These are phyloP conservation scores for Homalodisca vitripennis DNA, from an alignment of 1,140 invertebrate genomes.

Conservation along the genomic window DNA sequence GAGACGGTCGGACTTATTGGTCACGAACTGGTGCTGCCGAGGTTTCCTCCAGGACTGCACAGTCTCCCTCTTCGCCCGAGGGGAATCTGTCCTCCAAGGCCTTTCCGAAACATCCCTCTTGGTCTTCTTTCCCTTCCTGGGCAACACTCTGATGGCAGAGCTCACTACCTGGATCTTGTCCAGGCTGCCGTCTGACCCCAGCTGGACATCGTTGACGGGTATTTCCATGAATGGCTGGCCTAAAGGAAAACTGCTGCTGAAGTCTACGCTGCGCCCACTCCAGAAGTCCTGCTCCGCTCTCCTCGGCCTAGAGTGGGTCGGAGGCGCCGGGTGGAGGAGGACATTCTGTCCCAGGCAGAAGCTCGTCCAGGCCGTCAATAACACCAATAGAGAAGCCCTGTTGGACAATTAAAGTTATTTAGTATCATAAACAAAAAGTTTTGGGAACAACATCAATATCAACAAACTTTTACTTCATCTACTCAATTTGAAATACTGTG, in stretches of 20 bases:
- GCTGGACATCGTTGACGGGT: neutral
- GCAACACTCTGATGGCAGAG: neutral
- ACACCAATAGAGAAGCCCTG: too few relatives aligned
- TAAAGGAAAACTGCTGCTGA: too few relatives aligned
- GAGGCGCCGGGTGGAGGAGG: too few relatives aligned
- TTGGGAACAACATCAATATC: too few relatives aligned
- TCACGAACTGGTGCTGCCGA: conserved; percentile 32
- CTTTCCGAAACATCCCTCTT: neutral
- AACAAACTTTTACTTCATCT: too few relatives aligned
- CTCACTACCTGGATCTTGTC: neutral
- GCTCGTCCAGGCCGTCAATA: too few relatives aligned
- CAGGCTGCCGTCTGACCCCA: neutral
- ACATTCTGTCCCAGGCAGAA: too few relatives aligned
- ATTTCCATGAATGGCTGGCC: neutral
- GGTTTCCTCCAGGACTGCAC: conserved; percentile 29
- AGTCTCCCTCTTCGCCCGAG: neutral
- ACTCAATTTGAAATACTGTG: too few relatives aligned
- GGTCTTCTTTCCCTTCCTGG: neutral
- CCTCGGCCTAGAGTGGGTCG: too few relatives aligned
- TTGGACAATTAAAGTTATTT: too few relatives aligned
- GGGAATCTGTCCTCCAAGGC: neutral
- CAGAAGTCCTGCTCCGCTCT: neutral
- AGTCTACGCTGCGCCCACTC: neutral
- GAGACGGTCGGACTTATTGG: conserved; percentile 6
- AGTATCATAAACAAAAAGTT: too few relatives aligned